Evolutionary conservation across 2,888 invertebrate species (phyloP).

Genomic region (Microctonus aethiopoides): DNA sequence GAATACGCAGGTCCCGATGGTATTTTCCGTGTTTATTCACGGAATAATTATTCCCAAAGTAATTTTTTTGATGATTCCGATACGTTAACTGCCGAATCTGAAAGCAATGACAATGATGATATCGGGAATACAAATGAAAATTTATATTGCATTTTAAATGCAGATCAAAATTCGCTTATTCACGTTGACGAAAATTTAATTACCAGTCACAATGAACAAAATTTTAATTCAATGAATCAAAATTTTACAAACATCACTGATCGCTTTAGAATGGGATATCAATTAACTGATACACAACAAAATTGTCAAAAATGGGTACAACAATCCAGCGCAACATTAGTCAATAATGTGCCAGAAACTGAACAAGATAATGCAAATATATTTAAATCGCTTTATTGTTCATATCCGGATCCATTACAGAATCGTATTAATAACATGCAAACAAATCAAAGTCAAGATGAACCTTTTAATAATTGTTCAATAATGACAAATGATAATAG

Average conservation of each 20-base stretch:
- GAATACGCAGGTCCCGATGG: constrained; percentile 57
- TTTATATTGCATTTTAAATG: constrained; percentile 46
- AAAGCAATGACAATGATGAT: constrained; percentile 52
- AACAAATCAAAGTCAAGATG: neutral
- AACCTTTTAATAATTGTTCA: neutral
- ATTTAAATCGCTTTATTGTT: neutral
- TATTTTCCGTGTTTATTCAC: constrained; percentile 43
- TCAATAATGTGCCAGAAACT: neutral
- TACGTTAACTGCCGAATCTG: constrained; percentile 61
- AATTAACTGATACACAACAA: constrained; percentile 48
- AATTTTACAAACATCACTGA: constrained; percentile 21
- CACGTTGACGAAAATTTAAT: neutral
- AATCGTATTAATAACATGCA: neutral
- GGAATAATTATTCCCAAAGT: constrained; percentile 44
- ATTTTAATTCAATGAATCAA: neutral
- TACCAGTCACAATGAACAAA: neutral
- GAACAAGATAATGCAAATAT: neutral
- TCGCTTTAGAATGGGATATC: constrained; percentile 44
- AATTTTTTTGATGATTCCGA: constrained; percentile 59
- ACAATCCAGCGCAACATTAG: constrained; percentile 35
- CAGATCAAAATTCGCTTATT: constrained; percentile 36
- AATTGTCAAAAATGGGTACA: constrained; percentile 56
- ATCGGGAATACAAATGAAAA: constrained; percentile 39
- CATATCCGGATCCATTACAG: neutral
- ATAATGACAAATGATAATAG: neutral